Base-by-base conservation (phyloP, 2,888 invertebrate species). In the Copidosoma aretas region DNA sequence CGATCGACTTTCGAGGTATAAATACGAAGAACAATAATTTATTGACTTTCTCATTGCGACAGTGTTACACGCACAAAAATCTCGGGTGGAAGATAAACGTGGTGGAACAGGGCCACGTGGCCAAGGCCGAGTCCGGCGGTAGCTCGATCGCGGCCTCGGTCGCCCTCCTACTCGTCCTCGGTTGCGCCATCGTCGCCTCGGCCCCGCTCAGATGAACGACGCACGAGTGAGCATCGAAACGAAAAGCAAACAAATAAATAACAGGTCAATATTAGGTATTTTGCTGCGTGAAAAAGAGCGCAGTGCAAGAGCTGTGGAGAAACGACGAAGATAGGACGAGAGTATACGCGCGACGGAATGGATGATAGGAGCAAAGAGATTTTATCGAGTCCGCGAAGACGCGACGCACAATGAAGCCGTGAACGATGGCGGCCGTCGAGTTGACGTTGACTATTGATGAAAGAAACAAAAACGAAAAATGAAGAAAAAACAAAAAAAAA, bases 21-120 rank as follows among this genome's bases (percentile, higher is more conserved):
- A n/a, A n/a, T n/a, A n/a, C n/a, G n/a, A n/a, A n/a, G n/a, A 15
- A 54, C n/a, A 8, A 21, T 57, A 64, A 51, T 51, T 60, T 61
- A 60, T 43, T 60, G 21, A 49, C 25, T 46, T 25, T 53, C 57
- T 51, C 58, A 43, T 54, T 12, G 60, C 85, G 86, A 19, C 86
- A 96, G 96, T 96, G 95, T 84, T 96, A 93, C 85, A 91, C 92
- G n/a, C 95, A 96, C 86, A 92, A 90, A 75, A 93, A 94, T 82
- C 86, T 96, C 39, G 96, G 96, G 60, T 96, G 95, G 95, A 96
- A 94, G 84, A 95, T 96, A 76, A 90, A 93, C 82, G 92, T 96
- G 2, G 90, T 94, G 15, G 91, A 94, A 78, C 89, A 90, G 0
- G 92, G 91, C 12, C 84, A 84, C 74, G 81, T 83, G 1, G 79